These are phyloP conservation scores for Gallinago undulata DNA, from an alignment of 2,113 vertebrate genomes.

Conservation along the genomic window DNA sequence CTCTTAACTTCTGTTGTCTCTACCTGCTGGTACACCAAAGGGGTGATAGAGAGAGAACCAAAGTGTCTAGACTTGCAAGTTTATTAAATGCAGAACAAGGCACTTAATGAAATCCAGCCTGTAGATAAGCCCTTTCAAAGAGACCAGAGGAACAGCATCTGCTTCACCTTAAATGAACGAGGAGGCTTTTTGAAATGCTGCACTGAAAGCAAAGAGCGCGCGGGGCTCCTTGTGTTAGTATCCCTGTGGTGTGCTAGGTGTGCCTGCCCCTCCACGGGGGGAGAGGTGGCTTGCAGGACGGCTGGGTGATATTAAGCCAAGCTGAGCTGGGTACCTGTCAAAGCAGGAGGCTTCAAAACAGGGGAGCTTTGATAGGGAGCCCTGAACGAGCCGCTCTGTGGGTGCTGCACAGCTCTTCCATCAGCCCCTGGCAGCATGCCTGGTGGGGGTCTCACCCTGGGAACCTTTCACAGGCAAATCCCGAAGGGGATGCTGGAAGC, in stretches of 20 bases:
- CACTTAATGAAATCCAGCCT: constrained; percentile 58
- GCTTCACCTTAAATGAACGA: constrained; percentile 61
- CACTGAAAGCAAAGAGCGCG: neutral
- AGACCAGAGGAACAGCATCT: constrained; percentile 43
- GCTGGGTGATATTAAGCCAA: neutral
- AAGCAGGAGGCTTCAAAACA: neutral
- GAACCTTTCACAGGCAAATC: neutral
- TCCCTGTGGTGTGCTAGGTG: neutral
- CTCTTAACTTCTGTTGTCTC: constrained; percentile 49
- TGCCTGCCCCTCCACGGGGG: neutral
- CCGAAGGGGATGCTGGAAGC: neutral
- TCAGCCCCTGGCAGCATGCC: neutral
- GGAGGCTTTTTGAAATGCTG: neutral
- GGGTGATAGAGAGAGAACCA: constrained; percentile 22
- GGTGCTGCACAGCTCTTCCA: neutral
- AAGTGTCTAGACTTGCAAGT: constrained; percentile 66
- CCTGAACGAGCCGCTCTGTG: neutral
- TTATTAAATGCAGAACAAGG: constrained; percentile 60
- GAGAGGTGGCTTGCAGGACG: neutral
- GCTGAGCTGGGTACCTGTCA: neutral
- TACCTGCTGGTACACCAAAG: constrained; percentile 49
- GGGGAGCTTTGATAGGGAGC: neutral
- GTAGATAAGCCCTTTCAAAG: constrained; percentile 59
- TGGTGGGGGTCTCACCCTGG: neutral
- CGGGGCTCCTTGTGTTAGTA: neutral